These are phyloP conservation scores for Apodemia zela DNA, from an alignment of 2,888 invertebrate genomes.

Conservation along the genomic window DNA sequence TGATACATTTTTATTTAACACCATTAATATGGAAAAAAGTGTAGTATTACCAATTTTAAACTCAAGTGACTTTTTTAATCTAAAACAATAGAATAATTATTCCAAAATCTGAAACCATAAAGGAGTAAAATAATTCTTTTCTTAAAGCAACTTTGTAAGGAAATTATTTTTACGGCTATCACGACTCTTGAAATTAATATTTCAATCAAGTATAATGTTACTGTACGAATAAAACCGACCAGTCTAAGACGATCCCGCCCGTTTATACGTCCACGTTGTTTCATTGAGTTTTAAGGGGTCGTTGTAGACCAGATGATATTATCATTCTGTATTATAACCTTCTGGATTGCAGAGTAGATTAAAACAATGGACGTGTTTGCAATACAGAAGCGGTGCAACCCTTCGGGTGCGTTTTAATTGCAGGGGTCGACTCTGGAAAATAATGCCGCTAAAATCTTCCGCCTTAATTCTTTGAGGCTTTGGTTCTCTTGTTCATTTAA, in stretches of 20 bases:
- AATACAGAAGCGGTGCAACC: slow-evolving; percentile 73
- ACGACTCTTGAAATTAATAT: slow-evolving; percentile 57
- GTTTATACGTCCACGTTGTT: slow-evolving; percentile 27
- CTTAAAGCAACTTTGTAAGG: slow-evolving; percentile 31
- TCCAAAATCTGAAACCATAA: slow-evolving; percentile 19
- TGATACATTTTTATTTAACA: no score
- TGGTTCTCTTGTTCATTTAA: slow-evolving; percentile 48
- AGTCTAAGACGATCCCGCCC: slow-evolving; percentile 40
- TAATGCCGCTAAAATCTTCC: slow-evolving; percentile 49
- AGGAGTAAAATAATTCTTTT: slow-evolving; percentile 27
- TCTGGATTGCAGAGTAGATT: slow-evolving; percentile 63
- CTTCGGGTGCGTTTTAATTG: slow-evolving; percentile 76
- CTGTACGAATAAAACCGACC: slow-evolving; percentile 43
- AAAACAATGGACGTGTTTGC: slow-evolving; percentile 78
- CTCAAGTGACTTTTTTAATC: no score
- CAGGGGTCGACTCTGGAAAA: slow-evolving; percentile 53
- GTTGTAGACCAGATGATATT: slow-evolving; percentile 44
- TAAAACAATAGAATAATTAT: slow-evolving; percentile 8
- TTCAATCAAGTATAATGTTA: slow-evolving; percentile 60
- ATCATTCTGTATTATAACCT: slow-evolving; percentile 55
- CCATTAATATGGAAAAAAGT: no score
- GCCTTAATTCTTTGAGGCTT: slow-evolving; percentile 50
- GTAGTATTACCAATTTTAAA: no score
- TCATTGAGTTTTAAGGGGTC: slow-evolving; percentile 38
- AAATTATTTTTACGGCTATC: slow-evolving; percentile 38